Evolutionary conservation across 2,113 vertebrate species (phyloP).

Genomic region (Urocynchramus pylzowi): DNA sequence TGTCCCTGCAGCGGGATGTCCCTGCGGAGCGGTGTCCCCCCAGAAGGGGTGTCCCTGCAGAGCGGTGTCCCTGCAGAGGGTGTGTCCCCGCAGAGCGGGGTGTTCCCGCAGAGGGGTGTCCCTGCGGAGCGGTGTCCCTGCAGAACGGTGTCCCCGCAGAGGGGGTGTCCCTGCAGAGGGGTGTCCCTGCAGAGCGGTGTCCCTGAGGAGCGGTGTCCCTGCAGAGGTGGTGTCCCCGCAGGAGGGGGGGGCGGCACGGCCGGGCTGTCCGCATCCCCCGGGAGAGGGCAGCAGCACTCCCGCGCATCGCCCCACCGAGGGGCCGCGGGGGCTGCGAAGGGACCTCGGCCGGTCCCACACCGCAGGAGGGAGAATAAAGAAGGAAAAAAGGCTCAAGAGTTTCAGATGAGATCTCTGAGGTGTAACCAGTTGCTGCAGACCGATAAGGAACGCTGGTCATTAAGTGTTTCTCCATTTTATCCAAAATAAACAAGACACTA

Average conservation of each 20-base stretch:
- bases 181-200: background rate
- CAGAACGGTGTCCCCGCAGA: background rate
- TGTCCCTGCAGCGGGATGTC: too few species aligned
- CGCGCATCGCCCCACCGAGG: background rate
- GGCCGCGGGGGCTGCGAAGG: background rate
- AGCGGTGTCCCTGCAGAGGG: background rate
- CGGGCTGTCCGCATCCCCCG: background rate
- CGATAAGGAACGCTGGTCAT: background rate
- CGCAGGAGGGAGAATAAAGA: accelerated
- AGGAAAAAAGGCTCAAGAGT: background rate
- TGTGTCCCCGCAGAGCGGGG: accelerated
- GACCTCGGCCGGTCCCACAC: background rate
- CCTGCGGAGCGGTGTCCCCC: background rate
- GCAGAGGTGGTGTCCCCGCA: background rate
- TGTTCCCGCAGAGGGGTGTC: accelerated
- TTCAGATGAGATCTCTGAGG: background rate
- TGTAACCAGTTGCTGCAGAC: background rate
- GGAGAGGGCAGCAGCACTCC: constrained; percentile 55
- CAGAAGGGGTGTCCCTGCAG: background rate
- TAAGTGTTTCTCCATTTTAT: background rate
- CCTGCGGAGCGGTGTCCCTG: background rate
- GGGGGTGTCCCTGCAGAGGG: too few species aligned
- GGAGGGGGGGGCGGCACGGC: background rate
- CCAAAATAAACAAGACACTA: background rate
- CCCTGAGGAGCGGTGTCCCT: background rate